These are phyloP conservation scores for Ctenopoma multispine DNA, from an alignment of 2,797 vertebrate species.

Conservation along the genomic window DNA sequence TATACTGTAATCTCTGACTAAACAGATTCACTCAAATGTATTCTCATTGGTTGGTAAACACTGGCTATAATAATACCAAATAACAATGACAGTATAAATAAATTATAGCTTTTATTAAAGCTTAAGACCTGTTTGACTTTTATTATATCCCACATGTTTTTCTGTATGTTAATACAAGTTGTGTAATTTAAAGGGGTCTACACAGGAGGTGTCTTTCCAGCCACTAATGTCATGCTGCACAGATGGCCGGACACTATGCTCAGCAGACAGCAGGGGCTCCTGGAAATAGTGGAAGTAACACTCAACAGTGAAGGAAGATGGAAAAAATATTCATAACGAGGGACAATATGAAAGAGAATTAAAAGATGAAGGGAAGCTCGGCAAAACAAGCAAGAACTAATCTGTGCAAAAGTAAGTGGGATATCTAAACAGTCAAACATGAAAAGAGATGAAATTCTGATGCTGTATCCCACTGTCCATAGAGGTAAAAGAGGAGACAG, in stretches of 20 bases:
- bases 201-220: conserved; percentile 38
- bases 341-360: conserved; percentile 59
- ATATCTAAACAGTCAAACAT: conserved; percentile 46
- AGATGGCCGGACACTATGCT: conserved; percentile 74
- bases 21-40: conserved; percentile 23
- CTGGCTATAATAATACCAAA: conserved; percentile 20
- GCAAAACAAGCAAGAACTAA: conserved; percentile 45
- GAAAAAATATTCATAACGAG: conserved; percentile 56
- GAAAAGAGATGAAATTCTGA: conserved; percentile 36
- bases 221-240: conserved; percentile 63
- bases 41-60: conserved; percentile 16
- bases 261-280: conserved; percentile 66
- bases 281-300: conserved; percentile 55
- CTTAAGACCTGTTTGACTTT: conserved; percentile 11
- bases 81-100: too few species aligned
- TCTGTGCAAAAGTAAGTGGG: conserved; percentile 37
- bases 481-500: conserved; percentile 45
- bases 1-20: conserved; percentile 34
- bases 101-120: neutral
- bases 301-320: conserved; percentile 50
- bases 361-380: conserved; percentile 40
- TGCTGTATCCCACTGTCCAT: conserved; percentile 31
- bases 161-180: conserved; percentile 15
- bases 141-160: conserved; percentile 16
- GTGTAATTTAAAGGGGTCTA: conserved; percentile 30